Percentiles rank a stretch among this genome's conserved stretches.
Conservation (phyloP, 2,797 vertebrate species). For the Brotula barbata region DNA sequence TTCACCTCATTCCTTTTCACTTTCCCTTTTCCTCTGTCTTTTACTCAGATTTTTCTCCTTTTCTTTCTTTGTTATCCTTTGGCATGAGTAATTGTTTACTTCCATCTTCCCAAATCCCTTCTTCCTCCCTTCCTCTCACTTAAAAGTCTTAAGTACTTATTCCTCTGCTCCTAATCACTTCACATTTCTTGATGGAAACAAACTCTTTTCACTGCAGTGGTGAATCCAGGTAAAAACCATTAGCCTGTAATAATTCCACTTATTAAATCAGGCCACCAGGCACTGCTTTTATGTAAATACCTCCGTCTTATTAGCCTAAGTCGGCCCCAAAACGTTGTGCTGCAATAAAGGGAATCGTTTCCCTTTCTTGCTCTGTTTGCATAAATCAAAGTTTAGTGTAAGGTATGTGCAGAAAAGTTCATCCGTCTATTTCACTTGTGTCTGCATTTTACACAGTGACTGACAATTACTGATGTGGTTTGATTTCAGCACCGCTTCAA, state of each 20-base stretch:
- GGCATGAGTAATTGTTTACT: no score
- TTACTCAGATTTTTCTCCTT: no score
- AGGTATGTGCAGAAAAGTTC: not conserved
- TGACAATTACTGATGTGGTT: not conserved
- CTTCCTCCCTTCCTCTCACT: no score
- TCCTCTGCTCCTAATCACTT: no score
- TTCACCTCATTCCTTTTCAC: no score
- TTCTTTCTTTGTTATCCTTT: no score
- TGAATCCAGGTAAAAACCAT: not conserved
- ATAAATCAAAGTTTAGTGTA: slow-evolving; percentile 4
- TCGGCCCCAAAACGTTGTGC: slow-evolving; percentile 4
- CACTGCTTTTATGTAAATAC: slow-evolving; percentile 18
- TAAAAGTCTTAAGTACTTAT: no score
- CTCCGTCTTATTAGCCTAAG: not conserved
- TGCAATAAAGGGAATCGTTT: not conserved
- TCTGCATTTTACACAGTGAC: not conserved
- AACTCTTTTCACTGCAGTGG: not conserved
- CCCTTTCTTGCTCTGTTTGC: not conserved
- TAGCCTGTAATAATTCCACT: not conserved
- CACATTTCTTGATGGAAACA: not conserved
- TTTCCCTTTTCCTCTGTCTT: no score
- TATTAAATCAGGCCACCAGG: not conserved
- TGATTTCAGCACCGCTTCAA: not conserved
- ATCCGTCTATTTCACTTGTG: not conserved
- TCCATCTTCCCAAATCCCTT: no score